Base-by-base conservation (phyloP, 2,888 invertebrate genomes). In the Seira ritae region DNA sequence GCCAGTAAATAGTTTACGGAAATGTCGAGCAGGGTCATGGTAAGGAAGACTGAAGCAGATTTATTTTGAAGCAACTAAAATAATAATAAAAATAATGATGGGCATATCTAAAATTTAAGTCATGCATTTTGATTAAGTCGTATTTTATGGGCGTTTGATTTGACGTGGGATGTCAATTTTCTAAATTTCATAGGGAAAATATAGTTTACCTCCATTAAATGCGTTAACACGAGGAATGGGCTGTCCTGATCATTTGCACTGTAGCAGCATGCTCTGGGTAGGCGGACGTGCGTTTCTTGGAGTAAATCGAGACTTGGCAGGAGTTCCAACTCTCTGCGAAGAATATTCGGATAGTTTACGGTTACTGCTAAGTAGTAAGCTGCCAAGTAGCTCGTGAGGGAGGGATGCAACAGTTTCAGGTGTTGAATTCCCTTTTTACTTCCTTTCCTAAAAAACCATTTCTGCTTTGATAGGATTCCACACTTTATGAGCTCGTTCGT, bases 341-440 rank as follows among this genome's bases (percentile, higher is more conserved):
- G 89, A 17, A 92, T 91, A 69, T 92, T 92, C 0, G 92, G 91
- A 85, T 92, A 91, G 86, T 91, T 92, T 3, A 92, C 92, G 3
- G 92, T 90, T 0, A 92, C 92, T 0, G 92, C 91, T n/a, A 93
- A 90, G 89, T 93, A 93, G 87, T 92, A 92, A 0, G 93, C 92
- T 0, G 92, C 92, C n/a, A 93, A 89, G 88, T 92, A 92, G 87
- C 92, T 92, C 17, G 92, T 91, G 84, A 93, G 91, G 0, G 92
- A 91, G 69, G 91, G 90, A 88, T 92, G 92, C 50, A 92, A 91
- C 0, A 92, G 92, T 12, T 92, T 91, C 89, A 89, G 88, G 75
- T 86, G 87, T 31, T 69, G 74, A 67, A 73, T 87, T 84, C 76
- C 84, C 73, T 85, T 87, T 85, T 81, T 86, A 82, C 69, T 84